Evolutionary conservation across 2,797 vertebrate genomes (phyloP), one percentile per base, ranked within the genome.

Genomic region (Premnoplex brunnescens): DNA sequence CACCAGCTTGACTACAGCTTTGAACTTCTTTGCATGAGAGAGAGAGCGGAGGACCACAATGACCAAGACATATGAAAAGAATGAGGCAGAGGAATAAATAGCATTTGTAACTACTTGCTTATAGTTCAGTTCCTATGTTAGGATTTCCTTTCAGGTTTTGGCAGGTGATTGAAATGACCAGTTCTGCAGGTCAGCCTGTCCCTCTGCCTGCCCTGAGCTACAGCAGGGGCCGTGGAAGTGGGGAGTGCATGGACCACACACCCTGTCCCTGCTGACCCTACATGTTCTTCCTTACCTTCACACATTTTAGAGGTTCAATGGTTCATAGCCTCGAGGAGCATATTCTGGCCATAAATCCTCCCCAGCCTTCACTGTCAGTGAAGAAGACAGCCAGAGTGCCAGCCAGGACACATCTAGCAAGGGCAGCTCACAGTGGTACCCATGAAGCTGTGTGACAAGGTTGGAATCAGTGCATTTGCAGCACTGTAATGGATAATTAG

Each of bases 401-500:
- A 78, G 8, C 5, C 74, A 66, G 56, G 73, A 5, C 49, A 84
- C 60, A 19, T 6, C 1, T 14, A 5, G 18, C 34, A 3, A 5
- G 21, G 22, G 21, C 1, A 64, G 58, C 46, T 73, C 34, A 3
- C 19, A 3, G 79, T 7, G 30, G 22, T 43, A 6, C 44, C 3
- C 0, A 2, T 8, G 54, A 26, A 43, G 39, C 49, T 84, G n/a
- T n/a, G 2, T 4, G 5, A n/a, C 12, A 18, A 5, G 27, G 34
- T 2, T 52, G 63, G 48, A 44, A 22, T 8, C 34, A 14, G 59
- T 15, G 19, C 9, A 27, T 82, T 85, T 75, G 43, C 77, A 90
- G 39, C 49, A 7, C 54, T 63, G 6, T 62, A 87, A 89, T 71
- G 75, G 88, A 39, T 90, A 83, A 92, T 89, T 76, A 75, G 58